Base-by-base conservation (phyloP, 2,888 invertebrate species). In the Amiota minor region DNA sequence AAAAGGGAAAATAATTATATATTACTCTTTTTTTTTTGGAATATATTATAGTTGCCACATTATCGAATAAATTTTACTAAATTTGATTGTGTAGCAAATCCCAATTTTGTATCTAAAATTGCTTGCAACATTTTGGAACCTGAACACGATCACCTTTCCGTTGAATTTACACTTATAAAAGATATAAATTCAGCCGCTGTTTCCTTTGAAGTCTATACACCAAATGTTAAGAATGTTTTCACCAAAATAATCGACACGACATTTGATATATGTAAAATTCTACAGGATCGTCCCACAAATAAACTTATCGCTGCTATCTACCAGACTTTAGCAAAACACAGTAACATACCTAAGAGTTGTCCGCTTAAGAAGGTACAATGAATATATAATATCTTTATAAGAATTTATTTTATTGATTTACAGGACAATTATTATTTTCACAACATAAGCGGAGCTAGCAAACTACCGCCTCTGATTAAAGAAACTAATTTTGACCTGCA, bases 221-320 rank as follows among this genome's bases (percentile, higher is more conserved):
- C 77, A 8, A 79, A 77, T 18, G 9, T 72, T 1, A 78, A 71
- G 20, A 77, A 73, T 12, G 45, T 20, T 4, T 72, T 69, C n/a
- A 69, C 72, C 0, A 75, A 80, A 71, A 74, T 85, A 55, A 76
- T 79, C 2, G 77, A 81, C 0, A 68, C 77, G 1, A 77, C 72
- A 9, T 81, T 85, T 18, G 81, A 82, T 65, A 9, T 82, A 18
- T 85, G 85, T 72, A 80, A 83, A 53, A 65, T 73, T 0, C n/a
- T 82, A 2, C 50, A 74, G 1, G 82, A 80, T 46, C 71, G 75
- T 8, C 78, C 78, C 10, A 46, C 76, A 11, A 77, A 75, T n/a
- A 35, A 69, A 4, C 59, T 82, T 0, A 71, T 84, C 9, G 76
- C 76, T 2, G 18, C 83, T 6, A 16, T 78, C 70, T 65, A 83